These are phyloP conservation scores for Amaurobius ferox DNA, from an alignment of 2,888 invertebrate genomes.

Conservation along the genomic window DNA sequence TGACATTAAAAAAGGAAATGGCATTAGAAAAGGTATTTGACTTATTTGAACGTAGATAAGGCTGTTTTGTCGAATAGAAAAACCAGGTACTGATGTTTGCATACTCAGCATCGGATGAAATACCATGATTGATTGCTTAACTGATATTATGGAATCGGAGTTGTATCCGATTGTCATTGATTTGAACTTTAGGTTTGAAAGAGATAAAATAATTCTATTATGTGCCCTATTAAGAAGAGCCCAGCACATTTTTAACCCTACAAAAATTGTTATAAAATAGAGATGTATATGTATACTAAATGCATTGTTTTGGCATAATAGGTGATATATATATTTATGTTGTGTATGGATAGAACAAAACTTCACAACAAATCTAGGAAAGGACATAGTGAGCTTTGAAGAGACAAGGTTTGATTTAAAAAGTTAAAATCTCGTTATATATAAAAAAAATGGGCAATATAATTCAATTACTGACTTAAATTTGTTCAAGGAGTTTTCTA, in stretches of 20 bases:
- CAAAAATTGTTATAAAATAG: slow-evolving; percentile 60
- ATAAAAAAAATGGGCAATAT: too few relatives aligned
- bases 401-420: slow-evolving; percentile 6
- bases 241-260: slow-evolving; percentile 32
- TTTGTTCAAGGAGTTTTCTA: too few relatives aligned
- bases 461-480: too few relatives aligned
- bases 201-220: slow-evolving; percentile 31
- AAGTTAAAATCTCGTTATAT: too few relatives aligned
- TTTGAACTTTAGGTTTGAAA: slow-evolving; percentile 43
- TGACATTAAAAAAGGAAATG: slow-evolving; percentile 46
- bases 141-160: slow-evolving; percentile 60
- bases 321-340: slow-evolving; percentile 41
- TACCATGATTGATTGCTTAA: slow-evolving; percentile 39
- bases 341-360: background rate
- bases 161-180: slow-evolving; percentile 35
- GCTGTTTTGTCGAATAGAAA: slow-evolving; percentile 60
- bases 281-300: slow-evolving; percentile 66
- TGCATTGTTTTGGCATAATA: slow-evolving; percentile 65
- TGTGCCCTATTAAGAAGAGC: slow-evolving; percentile 28
- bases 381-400: background rate
- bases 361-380: background rate
- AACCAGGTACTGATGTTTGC: slow-evolving; percentile 68
- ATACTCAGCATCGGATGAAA: slow-evolving; percentile 35
- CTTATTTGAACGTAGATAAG: slow-evolving; percentile 49
- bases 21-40: slow-evolving; percentile 50